phyloP scores from a whole-genome alignment of 2,888 invertebrate species.

The Rhyacophila evoluta region DNA sequence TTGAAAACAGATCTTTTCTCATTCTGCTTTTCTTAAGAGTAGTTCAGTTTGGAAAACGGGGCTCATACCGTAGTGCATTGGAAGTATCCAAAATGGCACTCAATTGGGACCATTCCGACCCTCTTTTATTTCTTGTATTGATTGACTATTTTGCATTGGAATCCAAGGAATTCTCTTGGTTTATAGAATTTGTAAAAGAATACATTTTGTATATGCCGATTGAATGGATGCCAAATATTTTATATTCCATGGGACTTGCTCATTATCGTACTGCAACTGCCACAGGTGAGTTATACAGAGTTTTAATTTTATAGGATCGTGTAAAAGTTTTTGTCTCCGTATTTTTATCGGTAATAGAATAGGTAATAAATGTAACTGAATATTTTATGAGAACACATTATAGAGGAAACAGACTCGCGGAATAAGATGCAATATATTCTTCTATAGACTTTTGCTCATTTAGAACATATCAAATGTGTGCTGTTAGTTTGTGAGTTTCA shows the following conservation, averaged over 20 bases:
- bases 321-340: too few species aligned
- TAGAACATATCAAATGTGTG: too few species aligned
- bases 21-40: background rate
- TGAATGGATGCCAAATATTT: background rate
- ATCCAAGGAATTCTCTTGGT: background rate
- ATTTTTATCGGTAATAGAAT: too few species aligned
- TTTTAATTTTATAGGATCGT: too few species aligned
- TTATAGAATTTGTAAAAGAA: background rate
- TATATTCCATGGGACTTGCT: background rate
- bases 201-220: background rate
- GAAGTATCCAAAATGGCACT: background rate
- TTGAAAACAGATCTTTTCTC: background rate
- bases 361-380: too few species aligned
- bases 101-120: background rate
- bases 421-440: too few species aligned
- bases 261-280: background rate
- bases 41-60: background rate
- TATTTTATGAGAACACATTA: too few species aligned
- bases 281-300: background rate
- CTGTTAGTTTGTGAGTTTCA: too few species aligned
- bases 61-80: background rate
- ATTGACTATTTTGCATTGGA: conserved; percentile 12
- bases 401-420: too few species aligned
- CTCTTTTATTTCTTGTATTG: background rate
- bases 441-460: too few species aligned